Percentiles rank a stretch among this genome's conserved stretches.
These are phyloP conservation scores for Spisula solida DNA, from an alignment of 2,888 invertebrate genomes.

Conservation along the genomic window DNA sequence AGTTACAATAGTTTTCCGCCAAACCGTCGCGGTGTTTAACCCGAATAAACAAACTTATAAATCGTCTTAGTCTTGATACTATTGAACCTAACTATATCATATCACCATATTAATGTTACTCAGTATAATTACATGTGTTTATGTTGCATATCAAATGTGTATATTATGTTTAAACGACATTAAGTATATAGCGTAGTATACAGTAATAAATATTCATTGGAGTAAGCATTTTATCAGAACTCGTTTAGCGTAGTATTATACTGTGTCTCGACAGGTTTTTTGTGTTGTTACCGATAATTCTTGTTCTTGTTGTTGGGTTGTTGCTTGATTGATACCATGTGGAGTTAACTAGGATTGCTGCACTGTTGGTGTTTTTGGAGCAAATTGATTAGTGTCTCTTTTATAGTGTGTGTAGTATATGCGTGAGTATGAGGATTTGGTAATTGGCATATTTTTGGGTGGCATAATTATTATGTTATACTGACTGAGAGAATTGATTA, in stretches of 20 bases:
- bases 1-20: no score
- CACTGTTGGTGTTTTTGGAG: neutral
- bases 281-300: neutral
- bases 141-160: slow-evolving; percentile 15
- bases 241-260: neutral
- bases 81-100: neutral
- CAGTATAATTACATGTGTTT: slow-evolving; percentile 8
- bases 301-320: neutral
- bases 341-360: neutral
- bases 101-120: neutral
- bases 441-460: neutral
- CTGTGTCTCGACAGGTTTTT: neutral
- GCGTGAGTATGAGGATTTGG: neutral
- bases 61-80: neutral
- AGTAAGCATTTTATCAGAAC: slow-evolving; percentile 9
- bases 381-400: neutral
- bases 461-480: no score
- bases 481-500: no score
- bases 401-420: neutral
- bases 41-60: neutral
- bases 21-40: neutral
- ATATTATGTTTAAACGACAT: neutral
- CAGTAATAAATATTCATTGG: neutral
- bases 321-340: neutral
- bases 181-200: neutral